Evolutionary conservation across 2,888 invertebrate species (phyloP), one percentile per base, ranked within the genome.

Genomic region (Ametastegia equiseti): DNA sequence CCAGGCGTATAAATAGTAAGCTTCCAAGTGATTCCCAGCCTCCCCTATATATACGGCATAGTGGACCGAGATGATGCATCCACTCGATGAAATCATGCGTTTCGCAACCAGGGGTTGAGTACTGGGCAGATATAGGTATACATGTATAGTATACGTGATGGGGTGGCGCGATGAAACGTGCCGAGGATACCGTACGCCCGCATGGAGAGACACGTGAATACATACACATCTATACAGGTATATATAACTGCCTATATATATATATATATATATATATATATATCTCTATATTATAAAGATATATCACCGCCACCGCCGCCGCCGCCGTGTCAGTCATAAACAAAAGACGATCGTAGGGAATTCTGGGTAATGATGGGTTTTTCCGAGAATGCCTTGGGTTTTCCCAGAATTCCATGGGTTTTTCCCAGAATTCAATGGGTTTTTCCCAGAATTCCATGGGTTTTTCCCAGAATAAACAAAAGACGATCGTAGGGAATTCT

Each of bases 51-150:
- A 63, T 30, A 2, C 42, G 27, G 23, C 45, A 71, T 7, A 42
- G 36, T 36, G 50, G 33, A 50, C 75, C 33, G 54, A 54, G 75
- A 86, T 86, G 88, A 88, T 84, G 86, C 87, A 85, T 85, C 85
- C 85, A 85, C 83, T 82, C 82, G 87, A 87, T 88, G 87, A 88
- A 88, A 88, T 87, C 86, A 86, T 87, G 87, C 86, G 87, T 86
- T 39, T 86, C 84, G 84, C 30, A 75, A 36, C 75, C 15, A 54
- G 50, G 45, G 54, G 75, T 75, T 36, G 54, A 75, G 50, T 6
- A 54, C 36, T 75, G 19, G 0, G 36, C 54, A 30, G 19, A n/a
- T 47, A 39, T 27, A 27, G 15, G 15, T 1, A 23, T 54, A 54
- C 27, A n/a, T 54, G n/a, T 19, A 30, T 11, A 30, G 13, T 19